Evolutionary conservation across 2,113 vertebrate genomes (phyloP).

Genomic region (Lophura nycthemera): DNA sequence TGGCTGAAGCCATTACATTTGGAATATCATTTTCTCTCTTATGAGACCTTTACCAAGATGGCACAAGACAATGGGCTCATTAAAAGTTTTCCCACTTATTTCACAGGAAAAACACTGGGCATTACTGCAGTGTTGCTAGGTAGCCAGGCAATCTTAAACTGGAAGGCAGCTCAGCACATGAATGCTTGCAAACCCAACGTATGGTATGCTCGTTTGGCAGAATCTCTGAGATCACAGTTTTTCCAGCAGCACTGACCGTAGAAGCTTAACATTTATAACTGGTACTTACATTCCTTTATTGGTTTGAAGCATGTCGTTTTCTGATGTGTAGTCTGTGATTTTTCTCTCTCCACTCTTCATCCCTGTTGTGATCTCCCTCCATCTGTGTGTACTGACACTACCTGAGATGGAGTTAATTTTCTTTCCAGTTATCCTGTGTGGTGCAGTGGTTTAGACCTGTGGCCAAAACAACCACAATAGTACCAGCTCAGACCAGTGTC

Average conservation of each 20-base stretch:
- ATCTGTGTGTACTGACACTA: not conserved
- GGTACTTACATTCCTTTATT: not conserved
- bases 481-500: not conserved
- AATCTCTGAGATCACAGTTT: not conserved
- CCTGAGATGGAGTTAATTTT: not conserved
- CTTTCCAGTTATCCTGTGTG: accelerated
- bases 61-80: not conserved
- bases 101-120: not conserved
- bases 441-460: not conserved
- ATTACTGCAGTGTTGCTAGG: constrained; percentile 31
- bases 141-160: constrained; percentile 33
- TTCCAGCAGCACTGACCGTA: not conserved
- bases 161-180: not conserved
- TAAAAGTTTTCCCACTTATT: constrained; percentile 31
- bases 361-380: not conserved
- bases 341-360: not conserved
- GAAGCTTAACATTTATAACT: not conserved
- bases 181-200: not conserved
- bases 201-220: not conserved
- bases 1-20: not conserved
- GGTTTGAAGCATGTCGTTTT: not conserved
- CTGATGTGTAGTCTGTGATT: not conserved
- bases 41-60: not conserved
- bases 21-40: constrained; percentile 7
- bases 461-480: not conserved